Evolutionary conservation across 2,113 vertebrate genomes (phyloP).

Genomic region (Burhinus oedicnemus): DNA sequence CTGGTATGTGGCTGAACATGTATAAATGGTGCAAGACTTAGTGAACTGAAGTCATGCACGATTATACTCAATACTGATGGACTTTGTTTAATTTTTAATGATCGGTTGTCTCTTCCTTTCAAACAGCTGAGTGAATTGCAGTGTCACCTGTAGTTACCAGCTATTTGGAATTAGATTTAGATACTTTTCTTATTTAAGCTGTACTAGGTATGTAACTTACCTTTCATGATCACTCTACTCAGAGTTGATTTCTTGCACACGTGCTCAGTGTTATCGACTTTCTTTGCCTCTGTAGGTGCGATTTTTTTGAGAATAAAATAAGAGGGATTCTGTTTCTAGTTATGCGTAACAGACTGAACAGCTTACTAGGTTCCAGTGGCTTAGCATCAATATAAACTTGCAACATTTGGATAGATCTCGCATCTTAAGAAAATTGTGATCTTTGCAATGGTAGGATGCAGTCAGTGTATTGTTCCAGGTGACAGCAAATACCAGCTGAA

Average conservation of each 20-base stretch:
- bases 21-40: background rate
- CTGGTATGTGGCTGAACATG: background rate
- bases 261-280: background rate
- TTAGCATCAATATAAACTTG: background rate
- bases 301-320: background rate
- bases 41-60: background rate
- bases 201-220: background rate
- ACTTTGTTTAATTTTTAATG: constrained; percentile 11
- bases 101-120: background rate
- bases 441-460: background rate
- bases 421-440: background rate
- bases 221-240: background rate
- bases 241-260: background rate
- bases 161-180: background rate
- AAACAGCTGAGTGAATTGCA: background rate
- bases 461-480: background rate
- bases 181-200: background rate
- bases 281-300: background rate
- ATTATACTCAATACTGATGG: background rate
- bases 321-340: background rate
- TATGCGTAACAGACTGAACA: background rate
- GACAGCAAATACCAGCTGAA: background rate
- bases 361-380: background rate
- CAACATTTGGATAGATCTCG: background rate
- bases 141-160: background rate